Base-by-base conservation (phyloP, 1,140 invertebrate genomes). In the Drosophila bipectinata region DNA sequence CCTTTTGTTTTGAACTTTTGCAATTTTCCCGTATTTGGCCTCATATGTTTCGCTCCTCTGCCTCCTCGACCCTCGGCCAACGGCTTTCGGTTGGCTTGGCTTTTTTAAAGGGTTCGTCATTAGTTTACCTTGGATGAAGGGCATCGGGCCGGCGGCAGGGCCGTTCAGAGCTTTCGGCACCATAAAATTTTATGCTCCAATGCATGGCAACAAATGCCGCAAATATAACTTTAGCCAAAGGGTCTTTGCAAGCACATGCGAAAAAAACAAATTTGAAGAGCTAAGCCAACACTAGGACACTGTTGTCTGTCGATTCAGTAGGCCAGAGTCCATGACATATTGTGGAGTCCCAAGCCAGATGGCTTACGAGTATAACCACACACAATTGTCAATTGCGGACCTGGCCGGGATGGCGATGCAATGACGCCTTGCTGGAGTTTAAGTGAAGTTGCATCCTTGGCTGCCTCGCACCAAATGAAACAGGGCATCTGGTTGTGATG, bases 161-260 rank as follows among this genome's bases (percentile, higher is more conserved):
- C 39, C 68, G 58, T 44, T 37, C 68, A 21, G 66, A 62, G 69
- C 58, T 87, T 85, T 85, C 66, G 80, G 71, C 79, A 67, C 60
- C 74, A 88, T 88, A 88, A 88, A 88, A 88, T 88, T 72, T 72
- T 73, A 83, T 83, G 83, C 83, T 73, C 64, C 72, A 83, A 79
- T 88, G 83, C 80, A 75, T 77, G 80, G 78, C 80, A 85, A 87
- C 82, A 85, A 87, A 85, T 85, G 82, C 71, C 60, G 49, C 79
- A 82, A 57, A 83, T 63, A 87, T 87, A 85, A 81, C 68, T 85
- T 64, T 73, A 49, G 53, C 6, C 39, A 56, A 45, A 18, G 41
- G 61, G 15, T 53, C 62, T 61, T 60, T 62, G 72, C 77, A 52
- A 45, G 58, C 45, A 44, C 10, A 30, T 9, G 53, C 44, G 61